Evolutionary conservation across 2,888 invertebrate genomes (phyloP).

Genomic region (Protula sp.): DNA sequence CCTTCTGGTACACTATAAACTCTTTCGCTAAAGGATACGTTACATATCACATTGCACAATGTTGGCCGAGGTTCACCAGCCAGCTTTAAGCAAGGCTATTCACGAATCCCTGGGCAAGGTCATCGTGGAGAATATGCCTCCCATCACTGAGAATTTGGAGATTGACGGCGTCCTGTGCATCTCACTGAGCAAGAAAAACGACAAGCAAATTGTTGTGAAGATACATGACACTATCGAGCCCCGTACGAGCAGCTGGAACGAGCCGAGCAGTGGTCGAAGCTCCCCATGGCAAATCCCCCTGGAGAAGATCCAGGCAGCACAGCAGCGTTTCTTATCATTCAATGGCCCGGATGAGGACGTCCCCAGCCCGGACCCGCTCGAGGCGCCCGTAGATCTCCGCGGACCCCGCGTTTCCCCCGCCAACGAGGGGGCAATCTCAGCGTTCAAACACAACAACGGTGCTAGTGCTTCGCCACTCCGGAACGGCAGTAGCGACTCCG

Average conservation of each 20-base stretch:
- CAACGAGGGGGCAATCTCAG: too few relatives aligned
- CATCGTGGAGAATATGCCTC: not conserved
- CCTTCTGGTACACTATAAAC: too few relatives aligned
- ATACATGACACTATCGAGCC: conserved; percentile 16
- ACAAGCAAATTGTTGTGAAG: conserved; percentile 21
- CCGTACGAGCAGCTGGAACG: not conserved
- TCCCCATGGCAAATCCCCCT: not conserved
- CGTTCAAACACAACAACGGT: too few relatives aligned
- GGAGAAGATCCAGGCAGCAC: not conserved
- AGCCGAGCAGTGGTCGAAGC: not conserved
- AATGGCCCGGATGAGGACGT: not conserved
- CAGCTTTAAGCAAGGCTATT: not conserved
- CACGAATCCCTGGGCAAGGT: not conserved
- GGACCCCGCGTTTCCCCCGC: too few relatives aligned
- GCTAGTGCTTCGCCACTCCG: not conserved
- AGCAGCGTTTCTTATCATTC: not conserved
- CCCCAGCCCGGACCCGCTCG: not conserved
- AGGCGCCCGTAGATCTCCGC: not conserved
- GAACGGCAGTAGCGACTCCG: not conserved
- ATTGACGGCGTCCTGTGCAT: conserved; percentile 22
- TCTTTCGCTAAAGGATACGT: too few relatives aligned
- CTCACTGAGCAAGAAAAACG: conserved; percentile 7
- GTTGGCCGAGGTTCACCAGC: not conserved
- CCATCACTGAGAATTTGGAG: conserved; percentile 6
- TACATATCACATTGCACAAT: too few relatives aligned